Base-by-base conservation (phyloP, 2,888 invertebrate genomes). In the Formica aserva region DNA sequence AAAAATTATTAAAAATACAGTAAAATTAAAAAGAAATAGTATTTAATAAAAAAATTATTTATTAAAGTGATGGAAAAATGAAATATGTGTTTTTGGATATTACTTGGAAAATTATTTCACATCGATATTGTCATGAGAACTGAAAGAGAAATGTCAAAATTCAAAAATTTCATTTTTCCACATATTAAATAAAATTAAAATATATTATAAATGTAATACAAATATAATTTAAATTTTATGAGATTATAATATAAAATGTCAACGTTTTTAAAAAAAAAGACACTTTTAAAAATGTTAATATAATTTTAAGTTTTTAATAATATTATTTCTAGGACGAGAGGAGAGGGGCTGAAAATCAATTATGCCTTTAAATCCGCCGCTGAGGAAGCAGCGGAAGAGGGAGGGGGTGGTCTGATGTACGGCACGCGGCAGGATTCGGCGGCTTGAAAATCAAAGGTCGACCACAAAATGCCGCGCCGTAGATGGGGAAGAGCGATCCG, bases 381-480 rank as follows among this genome's bases (percentile, higher is more conserved):
- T 6, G 55, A 38, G 6, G 35, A 67, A 57, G 35, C 62, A 45
- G 48, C 6, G 35, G 18, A 22, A 32, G 62, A 69, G 48, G 84
- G 65, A 48, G 60, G 26, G 48, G 18, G 35, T 29, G 60, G 55
- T 48, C 55, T 60, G 45, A 35, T 55, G 18, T 65, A 65, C 38
- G 62, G 67, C n/a, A 66, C 57, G 69, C 57, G 67, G 65, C 84
- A 76, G 81, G 84, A 87, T 87, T 85, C 81, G 81, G 77, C 45
- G 71, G 38, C 66, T 87, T 69, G 86, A 86, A 88, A 90, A 91
- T 90, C 91, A 91, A 91, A 91, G 91, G 85, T 87, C 85, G 83
- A 88, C 91, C 90, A 80, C 90, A 78, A 91, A 89, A 87, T 86
- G 82, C 72, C 75, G 60, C 77, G 88, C 55, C 67, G 81, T 65